Percentiles rank a stretch among this genome's conserved stretches.
Conservation (phyloP, 2,797 vertebrate genomes). For the Calcarius lapponicus region DNA sequence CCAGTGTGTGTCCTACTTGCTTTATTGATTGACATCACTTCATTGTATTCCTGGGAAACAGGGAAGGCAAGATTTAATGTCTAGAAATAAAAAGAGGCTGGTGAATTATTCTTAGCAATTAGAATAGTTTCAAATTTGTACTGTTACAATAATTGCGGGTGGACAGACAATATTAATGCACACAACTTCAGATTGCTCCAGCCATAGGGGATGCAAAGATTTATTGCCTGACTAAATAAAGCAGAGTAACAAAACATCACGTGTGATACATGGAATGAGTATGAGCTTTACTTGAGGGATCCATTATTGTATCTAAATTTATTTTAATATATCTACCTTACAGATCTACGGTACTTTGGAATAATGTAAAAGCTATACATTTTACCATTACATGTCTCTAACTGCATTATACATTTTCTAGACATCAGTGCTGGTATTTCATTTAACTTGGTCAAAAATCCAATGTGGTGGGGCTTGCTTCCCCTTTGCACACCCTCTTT, state of each 20-base stretch:
- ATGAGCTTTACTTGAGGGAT: not conserved
- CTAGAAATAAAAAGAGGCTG: not conserved
- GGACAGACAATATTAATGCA: not conserved
- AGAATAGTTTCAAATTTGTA: not conserved
- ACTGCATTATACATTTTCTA: not conserved
- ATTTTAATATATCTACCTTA: not conserved
- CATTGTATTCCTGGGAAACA: not conserved
- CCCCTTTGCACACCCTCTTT: not conserved
- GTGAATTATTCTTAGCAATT: not conserved
- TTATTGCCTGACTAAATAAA: not conserved
- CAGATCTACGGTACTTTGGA: fast-evolving
- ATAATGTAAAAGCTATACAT: not conserved
- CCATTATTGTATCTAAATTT: not conserved
- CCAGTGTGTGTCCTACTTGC: not conserved
- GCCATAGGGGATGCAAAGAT: not conserved
- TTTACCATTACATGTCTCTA: not conserved
- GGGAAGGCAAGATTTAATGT: not conserved
- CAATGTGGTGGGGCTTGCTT: fast-evolving
- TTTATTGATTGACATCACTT: not conserved
- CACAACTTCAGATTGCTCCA: not conserved
- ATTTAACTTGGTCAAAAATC: not conserved
- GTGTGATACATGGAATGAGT: not conserved
- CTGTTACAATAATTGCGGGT: not conserved
- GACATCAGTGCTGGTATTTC: not conserved
- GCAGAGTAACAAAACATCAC: not conserved